Base-by-base conservation (phyloP, 2,888 invertebrate species). In the Drosophila acutilabella region DNA sequence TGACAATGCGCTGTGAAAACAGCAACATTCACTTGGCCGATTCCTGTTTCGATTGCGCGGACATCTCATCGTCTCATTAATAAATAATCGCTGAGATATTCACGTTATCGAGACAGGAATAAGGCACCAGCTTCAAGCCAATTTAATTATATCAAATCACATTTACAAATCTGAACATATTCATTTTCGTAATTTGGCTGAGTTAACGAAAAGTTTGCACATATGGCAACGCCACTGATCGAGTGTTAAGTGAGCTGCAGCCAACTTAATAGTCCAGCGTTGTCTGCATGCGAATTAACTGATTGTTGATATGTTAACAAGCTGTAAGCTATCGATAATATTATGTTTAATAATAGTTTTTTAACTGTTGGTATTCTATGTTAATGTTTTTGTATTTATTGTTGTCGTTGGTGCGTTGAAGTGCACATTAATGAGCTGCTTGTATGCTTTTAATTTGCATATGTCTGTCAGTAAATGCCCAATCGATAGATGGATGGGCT, bases 371-470 rank as follows among this genome's bases (percentile, higher is more conserved):
- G 48, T n/a, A 56, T 62, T 54, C 20, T 8, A 14, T 42, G 45
- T 53, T 45, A 30, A 33, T 14, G 18, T 53, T 51, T 47, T 26
- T 18, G 23, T 11, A 60, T 13, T 36, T 66, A 47, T 50, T 64
- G 51, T 53, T 65, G 61, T 67, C 75, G 66, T 16, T 45, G 76
- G 51, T 64, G 50, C 70, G 72, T 80, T 80, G 59, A 72, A 80
- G 81, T 57, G 77, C 64, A 53, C 76, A 80, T 84, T 83, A 84
- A 83, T 83, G 83, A 83, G 84, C 78, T 81, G 81, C 81, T 83
- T 83, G 84, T 84, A 81, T 78, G 80, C 83, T 77, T 77, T 86
- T 86, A 77, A 86, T 84, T 84, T 87, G 80, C 81, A 82, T 83
- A 87, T 85, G 72, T 75, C 72, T 72, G 75, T 69, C 78, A 78